Evolutionary conservation across 2,888 invertebrate species (phyloP), one percentile per base, ranked within the genome.

Genomic region (Falcaria lacertinaria): DNA sequence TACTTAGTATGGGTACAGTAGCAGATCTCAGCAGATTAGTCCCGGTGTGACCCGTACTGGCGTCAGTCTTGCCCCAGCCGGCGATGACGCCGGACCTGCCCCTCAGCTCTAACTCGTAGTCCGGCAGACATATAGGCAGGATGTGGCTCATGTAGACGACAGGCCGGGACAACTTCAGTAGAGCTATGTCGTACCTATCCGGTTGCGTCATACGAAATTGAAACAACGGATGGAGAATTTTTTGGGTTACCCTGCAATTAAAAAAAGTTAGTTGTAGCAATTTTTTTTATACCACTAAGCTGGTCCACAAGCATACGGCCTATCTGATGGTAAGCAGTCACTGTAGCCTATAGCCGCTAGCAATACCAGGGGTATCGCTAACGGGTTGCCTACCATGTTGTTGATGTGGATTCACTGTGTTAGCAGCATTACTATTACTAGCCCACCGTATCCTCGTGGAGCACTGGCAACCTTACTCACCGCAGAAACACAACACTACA

Each of bases 11-110:
- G 39, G 96, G 96, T 34, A 96, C 96, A 25, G 91, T 92, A 0
- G 95, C 96, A 47, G 95, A 95, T 62, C 95, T 91, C 48, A 96
- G 82, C 52, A 95, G 86, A 64, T 96, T 95, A 0, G 96, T 96
- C 5, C 96, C 96, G 11, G 94, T 94, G 52, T 95, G 94, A 0
- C 93, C 92, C 46, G 90, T 91, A 34, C 91, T 92, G 0, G 93
- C 90, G 50, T 94, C 94, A 0, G 95, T 94, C 76, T 96, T 96
- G 1, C 96, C 96, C 96, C 96, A 96, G 0, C 96, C 96, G 0
- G 96, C 95, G 0, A 96, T 95, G 0, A 89, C 82, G 0, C 87
- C 89, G 0, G 79, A 68, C 42, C 79, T 74, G 0, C 89, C 89
- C 0, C 82, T 41, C 1, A 88, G 41, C 19, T 82, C 78, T 56